phyloP scores from a whole-genome alignment of 2,797 vertebrate genomes.

The Mormyrus hasselquistii region DNA sequence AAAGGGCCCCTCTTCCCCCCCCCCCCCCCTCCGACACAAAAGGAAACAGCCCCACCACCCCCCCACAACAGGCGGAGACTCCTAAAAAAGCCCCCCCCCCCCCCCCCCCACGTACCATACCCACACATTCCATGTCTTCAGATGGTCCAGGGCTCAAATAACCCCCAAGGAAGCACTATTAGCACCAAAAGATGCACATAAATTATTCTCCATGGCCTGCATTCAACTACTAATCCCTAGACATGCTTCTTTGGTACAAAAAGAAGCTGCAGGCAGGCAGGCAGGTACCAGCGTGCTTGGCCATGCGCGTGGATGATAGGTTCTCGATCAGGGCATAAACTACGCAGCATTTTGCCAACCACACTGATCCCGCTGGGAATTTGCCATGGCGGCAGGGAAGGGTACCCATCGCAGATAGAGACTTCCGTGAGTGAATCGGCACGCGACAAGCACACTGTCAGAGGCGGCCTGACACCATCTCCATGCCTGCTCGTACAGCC shows the following conservation, averaged over 20 bases:
- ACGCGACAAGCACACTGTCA: background rate
- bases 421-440: background rate
- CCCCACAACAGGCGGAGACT: too few relatives aligned
- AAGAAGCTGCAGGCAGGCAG: conserved; percentile 6
- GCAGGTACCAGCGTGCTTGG: conserved; percentile 32
- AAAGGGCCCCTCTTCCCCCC: too few relatives aligned
- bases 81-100: too few relatives aligned
- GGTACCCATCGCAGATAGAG: conserved; percentile 13
- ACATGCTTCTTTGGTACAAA: conserved; percentile 18
- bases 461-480: background rate
- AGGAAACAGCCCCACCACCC: too few relatives aligned
- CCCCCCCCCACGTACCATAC: background rate
- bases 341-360: conserved; percentile 12
- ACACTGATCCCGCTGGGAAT: conserved; percentile 21
- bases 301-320: conserved; percentile 9
- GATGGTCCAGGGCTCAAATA: background rate
- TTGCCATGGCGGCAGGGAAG: conserved; percentile 44
- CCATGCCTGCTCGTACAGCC: background rate
- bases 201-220: conserved; percentile 28
- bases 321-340: conserved; percentile 27
- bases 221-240: conserved; percentile 31
- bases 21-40: too few relatives aligned
- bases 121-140: background rate
- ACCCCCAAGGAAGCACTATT: background rate
- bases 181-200: background rate